A percentile compares a stretch with the other conserved stretches of the same genome.
phyloP scores from a whole-genome alignment of 2,888 invertebrate species.

The Drosophila neutralis region DNA sequence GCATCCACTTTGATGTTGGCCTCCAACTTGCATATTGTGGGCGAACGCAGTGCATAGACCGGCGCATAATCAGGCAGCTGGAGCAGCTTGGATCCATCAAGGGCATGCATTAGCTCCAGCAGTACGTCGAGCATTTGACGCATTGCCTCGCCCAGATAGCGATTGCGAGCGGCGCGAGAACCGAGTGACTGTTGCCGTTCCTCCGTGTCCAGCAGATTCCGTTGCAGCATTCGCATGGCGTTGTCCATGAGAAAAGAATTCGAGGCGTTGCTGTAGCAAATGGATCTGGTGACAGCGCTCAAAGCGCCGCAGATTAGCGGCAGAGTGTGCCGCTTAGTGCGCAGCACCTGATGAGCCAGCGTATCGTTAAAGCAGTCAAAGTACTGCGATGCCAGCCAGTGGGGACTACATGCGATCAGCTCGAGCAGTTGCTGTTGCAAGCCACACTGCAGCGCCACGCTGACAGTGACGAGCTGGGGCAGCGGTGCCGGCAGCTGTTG shows the following conservation, averaged over 20 bases:
- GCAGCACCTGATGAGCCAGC: conserved; percentile 8
- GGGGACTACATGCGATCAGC: conserved; percentile 53
- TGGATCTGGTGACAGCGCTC: conserved; percentile 37
- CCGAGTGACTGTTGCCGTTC: conserved; percentile 19
- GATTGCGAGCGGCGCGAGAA: conserved; percentile 16
- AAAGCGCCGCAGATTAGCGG: conserved; percentile 22
- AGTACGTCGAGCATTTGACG: conserved; percentile 25
- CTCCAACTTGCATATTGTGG: background rate
- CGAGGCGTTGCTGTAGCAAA: conserved; percentile 12
- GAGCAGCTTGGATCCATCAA: background rate
- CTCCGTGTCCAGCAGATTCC: conserved; percentile 39
- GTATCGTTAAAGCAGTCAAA: conserved; percentile 40
- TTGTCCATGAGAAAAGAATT: conserved; percentile 11
- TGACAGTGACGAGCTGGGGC: conserved; percentile 45
- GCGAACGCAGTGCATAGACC: conserved; percentile 39
- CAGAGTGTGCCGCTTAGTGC: conserved; percentile 8
- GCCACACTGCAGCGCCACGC: conserved; percentile 50
- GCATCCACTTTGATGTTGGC: background rate
- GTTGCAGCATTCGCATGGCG: conserved; percentile 44
- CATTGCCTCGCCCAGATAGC: conserved; percentile 56
- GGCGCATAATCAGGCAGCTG: conserved; percentile 7
- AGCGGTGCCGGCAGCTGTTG: conserved; percentile 41
- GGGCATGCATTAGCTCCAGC: conserved; percentile 1
- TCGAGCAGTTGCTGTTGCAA: conserved; percentile 43
- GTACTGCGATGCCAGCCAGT: conserved; percentile 53